A percentile compares a stretch with the other conserved stretches of the same genome.
Conservation (phyloP, 2,888 invertebrate species). For the Danaus chrysippus region DNA sequence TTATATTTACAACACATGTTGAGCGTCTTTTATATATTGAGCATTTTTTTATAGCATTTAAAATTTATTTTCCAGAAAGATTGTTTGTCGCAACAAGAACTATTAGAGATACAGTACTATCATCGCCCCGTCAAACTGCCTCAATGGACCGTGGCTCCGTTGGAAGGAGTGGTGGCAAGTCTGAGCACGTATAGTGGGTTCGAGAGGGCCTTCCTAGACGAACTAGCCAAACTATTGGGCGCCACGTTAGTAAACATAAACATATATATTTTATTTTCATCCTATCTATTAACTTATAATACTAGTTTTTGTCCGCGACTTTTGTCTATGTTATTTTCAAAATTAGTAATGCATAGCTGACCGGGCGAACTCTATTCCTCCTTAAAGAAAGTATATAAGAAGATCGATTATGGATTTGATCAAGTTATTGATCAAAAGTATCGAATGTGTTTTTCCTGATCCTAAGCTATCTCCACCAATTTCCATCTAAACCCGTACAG, state of each 20-base stretch:
- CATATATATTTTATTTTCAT: not conserved
- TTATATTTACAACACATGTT: too few species aligned
- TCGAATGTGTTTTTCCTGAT: not conserved
- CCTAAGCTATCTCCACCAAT: too few species aligned
- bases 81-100: slow-evolving; percentile 78
- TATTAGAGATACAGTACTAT: slow-evolving; percentile 83
- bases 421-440: not conserved
- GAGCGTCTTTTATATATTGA: too few species aligned
- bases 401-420: not conserved
- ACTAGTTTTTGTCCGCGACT: too few species aligned
- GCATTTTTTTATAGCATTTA: not conserved
- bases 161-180: slow-evolving; percentile 86
- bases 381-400: not conserved
- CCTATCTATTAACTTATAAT: too few species aligned
- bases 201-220: slow-evolving; percentile 86
- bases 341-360: not conserved
- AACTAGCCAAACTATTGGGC: slow-evolving; percentile 84
- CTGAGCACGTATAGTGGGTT: slow-evolving; percentile 87
- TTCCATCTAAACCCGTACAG: too few species aligned
- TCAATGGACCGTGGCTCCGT: slow-evolving; percentile 51
- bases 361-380: not conserved
- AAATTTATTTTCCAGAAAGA: slow-evolving; percentile 74
- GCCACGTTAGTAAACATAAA: slow-evolving; percentile 76
- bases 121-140: slow-evolving; percentile 81
- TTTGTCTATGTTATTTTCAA: too few species aligned